Evolutionary conservation across 2,888 invertebrate genomes (phyloP).

Genomic region (Chirona hameri): DNA sequence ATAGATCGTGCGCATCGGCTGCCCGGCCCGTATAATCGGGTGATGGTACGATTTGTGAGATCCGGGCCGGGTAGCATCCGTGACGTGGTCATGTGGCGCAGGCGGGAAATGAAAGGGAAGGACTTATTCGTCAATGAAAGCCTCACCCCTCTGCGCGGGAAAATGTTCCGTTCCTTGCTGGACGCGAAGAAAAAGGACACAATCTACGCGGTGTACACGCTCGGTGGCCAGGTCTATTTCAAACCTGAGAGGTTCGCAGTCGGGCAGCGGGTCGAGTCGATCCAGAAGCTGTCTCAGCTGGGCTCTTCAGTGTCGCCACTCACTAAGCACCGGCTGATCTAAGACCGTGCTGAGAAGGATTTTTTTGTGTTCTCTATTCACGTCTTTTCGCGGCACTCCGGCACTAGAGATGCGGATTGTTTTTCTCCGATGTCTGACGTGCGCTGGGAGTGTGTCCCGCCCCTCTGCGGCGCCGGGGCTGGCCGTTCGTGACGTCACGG

Average conservation of each 20-base stretch:
- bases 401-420: no score
- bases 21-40: background rate
- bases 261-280: background rate
- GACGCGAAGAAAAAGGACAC: background rate
- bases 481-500: no score
- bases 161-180: background rate
- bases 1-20: background rate
- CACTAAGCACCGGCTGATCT: no score
- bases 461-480: no score
- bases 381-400: no score
- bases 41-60: background rate
- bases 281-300: background rate
- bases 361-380: no score
- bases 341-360: no score
- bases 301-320: no score
- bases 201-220: background rate
- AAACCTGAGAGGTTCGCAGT: background rate
- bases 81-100: background rate
- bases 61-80: background rate
- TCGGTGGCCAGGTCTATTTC: background rate
- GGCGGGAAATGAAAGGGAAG: background rate
- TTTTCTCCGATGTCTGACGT: no score
- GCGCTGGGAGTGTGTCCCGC: no score
- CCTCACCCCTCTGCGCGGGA: background rate
- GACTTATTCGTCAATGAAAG: background rate